Evolutionary conservation across 2,113 vertebrate species (phyloP).

Genomic region (Eudyptes chrysolophus): DNA sequence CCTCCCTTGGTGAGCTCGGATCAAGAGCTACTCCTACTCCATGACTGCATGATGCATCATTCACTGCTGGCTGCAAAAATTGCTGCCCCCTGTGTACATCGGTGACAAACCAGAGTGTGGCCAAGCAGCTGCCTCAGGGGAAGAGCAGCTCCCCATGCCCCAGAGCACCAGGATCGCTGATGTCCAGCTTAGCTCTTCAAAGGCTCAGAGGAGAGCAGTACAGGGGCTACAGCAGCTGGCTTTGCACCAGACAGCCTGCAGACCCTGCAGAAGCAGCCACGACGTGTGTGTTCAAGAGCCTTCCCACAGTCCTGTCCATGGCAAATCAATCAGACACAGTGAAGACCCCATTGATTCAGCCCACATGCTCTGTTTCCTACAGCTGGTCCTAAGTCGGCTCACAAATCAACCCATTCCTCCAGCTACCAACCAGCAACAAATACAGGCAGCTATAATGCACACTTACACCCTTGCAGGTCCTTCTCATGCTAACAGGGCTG

Average conservation of each 20-base stretch:
- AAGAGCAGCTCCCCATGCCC: neutral
- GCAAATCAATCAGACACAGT: neutral
- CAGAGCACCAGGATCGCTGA: neutral
- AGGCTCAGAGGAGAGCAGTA: neutral
- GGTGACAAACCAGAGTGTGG: neutral
- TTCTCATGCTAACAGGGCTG: neutral
- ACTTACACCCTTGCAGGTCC: neutral
- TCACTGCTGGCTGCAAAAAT: neutral
- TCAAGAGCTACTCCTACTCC: neutral
- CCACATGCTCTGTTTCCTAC: neutral
- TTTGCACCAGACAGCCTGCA: neutral
- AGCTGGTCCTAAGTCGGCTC: neutral
- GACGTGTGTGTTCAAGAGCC: accelerated
- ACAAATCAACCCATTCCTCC: neutral
- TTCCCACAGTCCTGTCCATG: accelerated
- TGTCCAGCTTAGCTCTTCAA: neutral
- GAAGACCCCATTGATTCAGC: neutral
- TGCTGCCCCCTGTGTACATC: accelerated
- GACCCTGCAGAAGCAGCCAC: neutral
- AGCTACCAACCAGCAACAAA: neutral
- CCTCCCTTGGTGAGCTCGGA: neutral
- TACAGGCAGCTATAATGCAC: neutral
- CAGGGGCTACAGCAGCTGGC: neutral
- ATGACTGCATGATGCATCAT: neutral
- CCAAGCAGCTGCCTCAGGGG: neutral